Conservation (phyloP, 2,113 vertebrate species). For the Lophius piscatorius region DNA sequence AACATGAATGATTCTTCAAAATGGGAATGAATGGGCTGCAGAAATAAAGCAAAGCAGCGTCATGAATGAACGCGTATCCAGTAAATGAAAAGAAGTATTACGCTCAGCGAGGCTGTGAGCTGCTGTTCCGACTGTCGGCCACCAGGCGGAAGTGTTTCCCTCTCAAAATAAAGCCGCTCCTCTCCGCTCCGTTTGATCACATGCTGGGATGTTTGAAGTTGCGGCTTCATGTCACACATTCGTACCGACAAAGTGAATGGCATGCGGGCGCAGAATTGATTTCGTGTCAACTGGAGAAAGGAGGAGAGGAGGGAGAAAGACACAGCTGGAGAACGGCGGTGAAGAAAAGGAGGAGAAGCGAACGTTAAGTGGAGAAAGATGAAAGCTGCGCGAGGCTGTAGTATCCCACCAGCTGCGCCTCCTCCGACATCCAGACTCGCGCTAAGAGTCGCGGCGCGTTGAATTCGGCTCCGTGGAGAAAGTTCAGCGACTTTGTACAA, state of each 20-base stretch:
- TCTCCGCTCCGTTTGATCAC: slow-evolving; percentile 49
- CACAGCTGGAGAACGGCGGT: slow-evolving; percentile 26
- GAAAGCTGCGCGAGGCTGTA: slow-evolving; percentile 48
- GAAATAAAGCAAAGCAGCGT: slow-evolving; percentile 32
- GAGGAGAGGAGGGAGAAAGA: not conserved
- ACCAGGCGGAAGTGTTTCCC: slow-evolving; percentile 64
- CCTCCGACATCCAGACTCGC: slow-evolving; percentile 10
- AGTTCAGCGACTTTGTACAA: slow-evolving; percentile 73
- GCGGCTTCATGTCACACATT: slow-evolving; percentile 73
- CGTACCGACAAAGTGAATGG: slow-evolving; percentile 73
- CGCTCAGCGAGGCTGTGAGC: not conserved
- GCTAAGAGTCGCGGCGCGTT: slow-evolving; percentile 1
- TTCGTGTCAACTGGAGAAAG: slow-evolving; percentile 43
- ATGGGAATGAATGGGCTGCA: slow-evolving; percentile 61
- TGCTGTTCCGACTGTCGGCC: slow-evolving; percentile 46
- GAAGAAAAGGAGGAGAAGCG: not conserved
- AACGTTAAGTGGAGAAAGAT: slow-evolving; percentile 51
- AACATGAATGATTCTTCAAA: slow-evolving; percentile 60
- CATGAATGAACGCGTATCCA: slow-evolving; percentile 60
- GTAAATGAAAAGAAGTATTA: slow-evolving; percentile 36
- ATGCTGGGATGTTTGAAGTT: slow-evolving; percentile 63
- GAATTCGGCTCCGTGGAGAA: slow-evolving; percentile 56
- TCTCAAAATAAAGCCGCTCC: slow-evolving; percentile 20
- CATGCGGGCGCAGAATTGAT: slow-evolving; percentile 65
- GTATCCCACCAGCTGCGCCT: slow-evolving; percentile 37